phyloP scores from a whole-genome alignment of 2,888 invertebrate genomes.

The Minunthozetes semirufus region DNA sequence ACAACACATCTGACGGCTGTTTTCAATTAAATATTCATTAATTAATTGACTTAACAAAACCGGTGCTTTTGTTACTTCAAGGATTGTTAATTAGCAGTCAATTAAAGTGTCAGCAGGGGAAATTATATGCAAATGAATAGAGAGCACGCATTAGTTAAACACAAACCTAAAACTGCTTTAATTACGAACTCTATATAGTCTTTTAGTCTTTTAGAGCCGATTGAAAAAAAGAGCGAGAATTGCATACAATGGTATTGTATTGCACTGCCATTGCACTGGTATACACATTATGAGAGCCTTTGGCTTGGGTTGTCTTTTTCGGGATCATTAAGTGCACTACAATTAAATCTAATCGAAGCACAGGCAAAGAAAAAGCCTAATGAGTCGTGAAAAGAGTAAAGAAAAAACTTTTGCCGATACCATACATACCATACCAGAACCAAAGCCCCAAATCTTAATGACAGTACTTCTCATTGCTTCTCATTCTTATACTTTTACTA shows the following conservation, averaged over 20 bases:
- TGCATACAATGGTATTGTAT: not conserved
- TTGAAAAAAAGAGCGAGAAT: not conserved
- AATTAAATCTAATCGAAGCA: conserved; percentile 23
- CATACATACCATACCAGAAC: no score
- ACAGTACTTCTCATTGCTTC: conserved; percentile 23
- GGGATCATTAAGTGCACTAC: conserved; percentile 24
- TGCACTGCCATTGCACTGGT: not conserved
- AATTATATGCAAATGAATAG: conserved; percentile 24
- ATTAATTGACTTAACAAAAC: conserved; percentile 23
- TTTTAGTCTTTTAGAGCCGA: not conserved
- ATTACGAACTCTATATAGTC: conserved; percentile 7
- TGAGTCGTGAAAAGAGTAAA: conserved; percentile 17
- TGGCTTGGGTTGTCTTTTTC: conserved; percentile 12
- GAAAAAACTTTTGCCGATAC: not conserved
- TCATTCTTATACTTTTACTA: not conserved
- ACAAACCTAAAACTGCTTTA: conserved; percentile 10
- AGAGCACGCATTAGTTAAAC: conserved; percentile 10
- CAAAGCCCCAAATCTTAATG: conserved; percentile 22
- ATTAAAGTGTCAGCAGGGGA: conserved; percentile 17
- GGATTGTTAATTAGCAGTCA: conserved; percentile 21
- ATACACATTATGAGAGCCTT: conserved; percentile 1
- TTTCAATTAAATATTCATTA: conserved; percentile 26
- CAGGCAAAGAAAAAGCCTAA: conserved; percentile 9
- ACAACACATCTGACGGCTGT: conserved; percentile 17
- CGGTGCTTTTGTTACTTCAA: conserved; percentile 11